phyloP scores from a whole-genome alignment of 1,140 invertebrate genomes.

The Ylistrum balloti region DNA sequence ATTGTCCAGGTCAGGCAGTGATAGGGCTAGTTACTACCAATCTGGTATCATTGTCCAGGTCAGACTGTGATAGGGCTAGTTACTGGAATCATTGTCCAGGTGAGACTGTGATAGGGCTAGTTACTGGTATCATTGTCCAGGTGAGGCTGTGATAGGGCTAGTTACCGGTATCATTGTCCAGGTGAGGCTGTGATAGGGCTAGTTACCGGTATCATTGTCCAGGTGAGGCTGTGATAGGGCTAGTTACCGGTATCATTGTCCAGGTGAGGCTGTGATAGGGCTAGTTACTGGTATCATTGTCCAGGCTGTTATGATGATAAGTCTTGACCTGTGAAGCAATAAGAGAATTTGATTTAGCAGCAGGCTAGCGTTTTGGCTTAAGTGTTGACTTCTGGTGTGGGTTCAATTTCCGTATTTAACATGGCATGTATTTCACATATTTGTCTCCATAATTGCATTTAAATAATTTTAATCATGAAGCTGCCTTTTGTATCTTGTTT shows the following conservation, averaged over 20 bases:
- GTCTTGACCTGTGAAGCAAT: too few species aligned
- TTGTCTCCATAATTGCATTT: neutral
- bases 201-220: too few species aligned
- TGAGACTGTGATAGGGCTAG: too few species aligned
- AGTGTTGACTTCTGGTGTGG: constrained; percentile 5
- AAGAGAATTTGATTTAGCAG: neutral
- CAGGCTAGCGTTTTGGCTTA: neutral
- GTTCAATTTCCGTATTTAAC: neutral
- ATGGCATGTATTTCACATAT: neutral
- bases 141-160: too few species aligned
- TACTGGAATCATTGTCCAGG: too few species aligned
- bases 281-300: neutral
- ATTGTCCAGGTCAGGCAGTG: neutral
- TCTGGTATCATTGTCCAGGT: neutral
- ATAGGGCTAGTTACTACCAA: neutral
- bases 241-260: too few species aligned
- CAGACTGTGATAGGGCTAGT: neutral
- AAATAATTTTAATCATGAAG: neutral
- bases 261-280: neutral
- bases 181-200: too few species aligned
- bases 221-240: too few species aligned
- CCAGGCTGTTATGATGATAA: neutral
- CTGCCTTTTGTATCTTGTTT: neutral
- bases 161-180: too few species aligned
- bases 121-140: too few species aligned